A percentile compares a stretch with the other conserved stretches of the same genome.
These are phyloP conservation scores for Coluber constrictor DNA, from an alignment of 2,797 vertebrate genomes.

Conservation along the genomic window DNA sequence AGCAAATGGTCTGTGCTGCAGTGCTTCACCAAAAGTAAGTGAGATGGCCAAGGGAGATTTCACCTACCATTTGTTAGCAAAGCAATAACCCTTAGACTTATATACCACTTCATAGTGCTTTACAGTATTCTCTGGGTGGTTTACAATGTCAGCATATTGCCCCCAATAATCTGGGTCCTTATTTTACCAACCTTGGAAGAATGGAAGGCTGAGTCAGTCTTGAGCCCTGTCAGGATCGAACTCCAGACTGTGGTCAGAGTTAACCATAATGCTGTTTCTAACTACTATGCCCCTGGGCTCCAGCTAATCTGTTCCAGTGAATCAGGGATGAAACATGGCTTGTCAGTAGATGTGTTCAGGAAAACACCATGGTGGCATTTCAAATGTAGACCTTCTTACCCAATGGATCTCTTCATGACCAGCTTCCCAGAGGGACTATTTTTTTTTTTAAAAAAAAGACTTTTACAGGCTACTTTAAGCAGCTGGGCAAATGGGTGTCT, in stretches of 20 bases:
- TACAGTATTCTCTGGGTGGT: too few species aligned
- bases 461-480: neutral
- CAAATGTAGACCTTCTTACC: neutral
- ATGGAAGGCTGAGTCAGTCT: too few species aligned
- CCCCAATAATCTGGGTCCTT: too few species aligned
- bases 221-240: too few species aligned
- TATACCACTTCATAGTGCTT: too few species aligned
- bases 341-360: neutral
- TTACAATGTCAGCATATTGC: too few species aligned
- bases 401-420: neutral
- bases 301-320: neutral
- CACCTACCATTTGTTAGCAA: neutral
- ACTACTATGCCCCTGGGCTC: too few species aligned
- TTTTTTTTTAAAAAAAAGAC: neutral
- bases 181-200: too few species aligned
- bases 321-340: neutral
- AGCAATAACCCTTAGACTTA: too few species aligned
- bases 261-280: too few species aligned
- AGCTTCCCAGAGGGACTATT: neutral
- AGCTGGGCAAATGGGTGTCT: neutral
- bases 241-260: too few species aligned
- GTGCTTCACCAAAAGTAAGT: neutral
- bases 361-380: neutral
- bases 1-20: neutral
- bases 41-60: neutral